A percentile compares a stretch with the other conserved stretches of the same genome.
These are phyloP conservation scores for Pterocles burchelli DNA, from an alignment of 2,113 vertebrate genomes.

Conservation along the genomic window DNA sequence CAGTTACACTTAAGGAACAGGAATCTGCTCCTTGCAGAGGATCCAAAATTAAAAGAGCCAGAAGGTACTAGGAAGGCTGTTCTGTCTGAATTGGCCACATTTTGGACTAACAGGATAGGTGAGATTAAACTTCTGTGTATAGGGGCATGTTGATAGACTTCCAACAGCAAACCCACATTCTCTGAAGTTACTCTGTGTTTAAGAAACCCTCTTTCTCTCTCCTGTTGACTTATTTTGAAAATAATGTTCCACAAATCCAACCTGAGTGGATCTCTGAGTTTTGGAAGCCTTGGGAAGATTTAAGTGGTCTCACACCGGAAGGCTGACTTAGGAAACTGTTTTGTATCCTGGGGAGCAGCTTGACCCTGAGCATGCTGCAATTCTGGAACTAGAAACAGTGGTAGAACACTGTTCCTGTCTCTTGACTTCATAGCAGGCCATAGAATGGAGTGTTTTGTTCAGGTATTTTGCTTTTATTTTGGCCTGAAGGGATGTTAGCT, in stretches of 20 bases:
- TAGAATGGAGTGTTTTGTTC: not conserved
- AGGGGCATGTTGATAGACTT: not conserved
- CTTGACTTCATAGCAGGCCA: not conserved
- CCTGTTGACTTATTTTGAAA: not conserved
- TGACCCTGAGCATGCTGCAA: not conserved
- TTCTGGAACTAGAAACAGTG: not conserved
- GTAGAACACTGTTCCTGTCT: not conserved
- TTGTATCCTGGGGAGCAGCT: not conserved
- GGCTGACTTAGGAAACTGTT: not conserved
- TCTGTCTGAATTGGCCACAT: not conserved
- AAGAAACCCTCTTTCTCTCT: not conserved
- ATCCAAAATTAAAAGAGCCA: not conserved
- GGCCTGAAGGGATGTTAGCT: not conserved
- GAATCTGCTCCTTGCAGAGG: not conserved
- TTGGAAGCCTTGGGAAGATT: not conserved
- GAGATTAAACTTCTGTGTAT: rapidly evolving
- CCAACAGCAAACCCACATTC: not conserved
- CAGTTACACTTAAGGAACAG: not conserved
- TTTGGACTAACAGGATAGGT: not conserved
- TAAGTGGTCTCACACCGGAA: not conserved
- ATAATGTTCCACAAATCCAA: not conserved
- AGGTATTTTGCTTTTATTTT: not conserved
- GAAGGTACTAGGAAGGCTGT: not conserved
- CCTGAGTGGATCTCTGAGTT: not conserved
- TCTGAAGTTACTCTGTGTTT: not conserved